These are phyloP conservation scores for Drosophila crucigera DNA, from an alignment of 2,888 invertebrate genomes.

Conservation along the genomic window DNA sequence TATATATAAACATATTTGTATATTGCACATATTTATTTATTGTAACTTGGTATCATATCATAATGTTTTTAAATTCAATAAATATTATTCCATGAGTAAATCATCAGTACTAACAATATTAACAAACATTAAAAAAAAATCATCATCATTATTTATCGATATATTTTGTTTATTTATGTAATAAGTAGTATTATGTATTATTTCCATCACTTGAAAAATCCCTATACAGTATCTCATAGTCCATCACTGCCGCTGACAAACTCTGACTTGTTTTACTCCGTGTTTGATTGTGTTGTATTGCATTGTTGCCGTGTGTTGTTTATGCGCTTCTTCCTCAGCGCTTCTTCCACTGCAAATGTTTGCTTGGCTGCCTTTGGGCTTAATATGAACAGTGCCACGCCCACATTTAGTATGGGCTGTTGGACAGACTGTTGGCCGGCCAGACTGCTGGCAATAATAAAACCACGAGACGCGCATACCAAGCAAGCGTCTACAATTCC, in stretches of 20 bases:
- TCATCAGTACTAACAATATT: neutral
- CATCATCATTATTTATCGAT: neutral
- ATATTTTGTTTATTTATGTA: neutral
- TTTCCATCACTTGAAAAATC: neutral
- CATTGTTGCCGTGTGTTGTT: slow-evolving; percentile 48
- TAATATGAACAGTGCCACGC: slow-evolving; percentile 65
- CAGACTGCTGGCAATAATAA: slow-evolving; percentile 62
- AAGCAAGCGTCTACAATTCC: slow-evolving; percentile 73
- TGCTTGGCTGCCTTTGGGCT: slow-evolving; percentile 68
- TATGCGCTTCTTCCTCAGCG: slow-evolving; percentile 24
- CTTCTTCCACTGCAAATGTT: slow-evolving; percentile 62
- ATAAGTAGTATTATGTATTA: neutral
- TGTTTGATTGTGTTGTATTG: slow-evolving; percentile 33
- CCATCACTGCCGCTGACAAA: neutral
- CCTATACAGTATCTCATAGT: slow-evolving; percentile 8
- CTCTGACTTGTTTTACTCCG: slow-evolving; percentile 28
- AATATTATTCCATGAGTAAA: neutral
- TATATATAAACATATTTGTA: neutral
- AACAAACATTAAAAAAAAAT: neutral
- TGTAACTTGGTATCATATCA: neutral
- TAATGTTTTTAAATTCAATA: neutral
- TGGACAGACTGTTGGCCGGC: slow-evolving; percentile 6
- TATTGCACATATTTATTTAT: neutral
- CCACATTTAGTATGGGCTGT: slow-evolving; percentile 34
- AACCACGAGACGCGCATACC: slow-evolving; percentile 73